Evolutionary conservation across 2,888 invertebrate genomes (phyloP), one percentile per base, ranked within the genome.

Genomic region (Leuctra nigra): DNA sequence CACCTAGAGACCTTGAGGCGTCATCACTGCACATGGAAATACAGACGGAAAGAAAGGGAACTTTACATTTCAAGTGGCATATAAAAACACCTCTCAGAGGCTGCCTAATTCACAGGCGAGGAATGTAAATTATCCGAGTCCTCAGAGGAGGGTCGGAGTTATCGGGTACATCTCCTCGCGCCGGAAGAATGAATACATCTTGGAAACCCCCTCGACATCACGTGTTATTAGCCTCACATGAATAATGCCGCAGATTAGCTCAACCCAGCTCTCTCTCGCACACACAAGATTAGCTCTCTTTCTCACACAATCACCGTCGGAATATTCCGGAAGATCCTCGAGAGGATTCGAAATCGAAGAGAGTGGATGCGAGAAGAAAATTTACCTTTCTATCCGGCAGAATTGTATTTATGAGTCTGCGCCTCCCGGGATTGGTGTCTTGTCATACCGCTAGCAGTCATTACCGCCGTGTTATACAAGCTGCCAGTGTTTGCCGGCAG

Each of bases 101-200:
- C 50, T 50, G 33, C 58, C 58, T 60, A 60, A 60, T 60, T 60
- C 60, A 54, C 54, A 58, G 57, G 57, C 60, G 58, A 55, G 58
- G 58, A 59, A 60, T 60, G 60, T 60, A 60, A 60, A 60, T 60
- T 60, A 60, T 60, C 58, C 56, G 60, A 58, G 60, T 60, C 56
- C 53, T 53, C 57, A 36, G 53, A 48, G 13, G 48, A 39, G 48
- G 16, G 39, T 24, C n/a, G 41, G 24, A 39, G 53, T 16, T 41
- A 20, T 6, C 29, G 6, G 41, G n/a, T n/a, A n/a, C n/a, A n/a
- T n/a, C n/a, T n/a, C n/a, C n/a, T n/a, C n/a, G n/a, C n/a, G n/a
- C n/a, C n/a, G n/a, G 53, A 54, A 57, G 57, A 56, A 57, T 57
- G 57, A 56, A 57, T 58, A 55, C 55, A 58, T 53, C 55, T 58